Conservation (phyloP, 2,113 vertebrate genomes). For the Daphoenositta chrysoptera region DNA sequence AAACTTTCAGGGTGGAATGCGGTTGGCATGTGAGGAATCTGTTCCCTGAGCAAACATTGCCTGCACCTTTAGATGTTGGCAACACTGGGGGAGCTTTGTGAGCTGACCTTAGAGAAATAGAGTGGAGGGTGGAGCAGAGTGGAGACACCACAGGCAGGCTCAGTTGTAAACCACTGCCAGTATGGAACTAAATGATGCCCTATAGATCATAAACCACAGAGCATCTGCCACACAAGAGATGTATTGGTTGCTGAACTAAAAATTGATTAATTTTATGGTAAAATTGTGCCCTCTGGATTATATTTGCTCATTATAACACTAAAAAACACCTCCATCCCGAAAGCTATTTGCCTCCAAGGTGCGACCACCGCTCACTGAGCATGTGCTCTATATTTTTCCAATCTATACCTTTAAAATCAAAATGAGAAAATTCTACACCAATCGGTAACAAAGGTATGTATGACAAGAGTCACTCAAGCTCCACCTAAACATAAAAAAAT, state of each 20-base stretch:
- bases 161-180: background rate
- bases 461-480: background rate
- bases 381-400: background rate
- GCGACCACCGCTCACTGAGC: background rate
- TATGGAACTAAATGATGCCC: background rate
- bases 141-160: background rate
- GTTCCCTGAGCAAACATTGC: background rate
- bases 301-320: background rate
- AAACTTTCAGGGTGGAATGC: background rate
- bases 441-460: background rate
- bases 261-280: background rate
- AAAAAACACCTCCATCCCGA: background rate
- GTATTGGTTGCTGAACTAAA: background rate
- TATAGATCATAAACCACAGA: background rate
- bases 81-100: background rate
- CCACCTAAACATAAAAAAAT: background rate
- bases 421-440: background rate
- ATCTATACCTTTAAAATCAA: background rate
- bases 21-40: background rate
- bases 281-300: background rate
- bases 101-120: background rate
- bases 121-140: background rate
- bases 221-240: background rate
- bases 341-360: background rate
- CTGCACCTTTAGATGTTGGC: background rate